phyloP scores from a whole-genome alignment of 2,113 vertebrate species.

The Sturnira hondurensis region DNA sequence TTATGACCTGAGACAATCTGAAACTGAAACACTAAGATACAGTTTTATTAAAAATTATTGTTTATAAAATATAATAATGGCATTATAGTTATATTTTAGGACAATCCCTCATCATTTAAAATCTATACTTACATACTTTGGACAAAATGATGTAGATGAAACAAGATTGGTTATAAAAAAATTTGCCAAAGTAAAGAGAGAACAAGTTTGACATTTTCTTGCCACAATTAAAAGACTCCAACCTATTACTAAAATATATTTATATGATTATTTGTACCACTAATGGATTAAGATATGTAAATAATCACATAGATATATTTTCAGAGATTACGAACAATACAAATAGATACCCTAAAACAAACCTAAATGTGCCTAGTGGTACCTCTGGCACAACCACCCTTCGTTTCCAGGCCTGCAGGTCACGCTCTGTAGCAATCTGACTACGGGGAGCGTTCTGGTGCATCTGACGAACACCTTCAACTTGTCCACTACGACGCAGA shows the following conservation, averaged over 20 bases:
- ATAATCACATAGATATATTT: background rate
- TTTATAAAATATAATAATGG: background rate
- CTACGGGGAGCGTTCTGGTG: conserved; percentile 96
- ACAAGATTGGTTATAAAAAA: background rate
- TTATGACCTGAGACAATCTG: background rate
- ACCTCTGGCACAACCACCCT: conserved; percentile 96
- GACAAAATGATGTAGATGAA: background rate
- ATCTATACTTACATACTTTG: background rate
- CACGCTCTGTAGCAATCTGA: conserved; percentile 95
- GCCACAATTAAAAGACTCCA: background rate
- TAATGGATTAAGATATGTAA: background rate
- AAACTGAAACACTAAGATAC: background rate
- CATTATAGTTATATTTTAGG: background rate
- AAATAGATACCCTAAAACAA: conserved; percentile 60
- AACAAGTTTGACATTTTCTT: background rate
- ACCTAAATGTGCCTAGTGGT: conserved; percentile 86
- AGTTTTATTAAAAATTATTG: background rate
- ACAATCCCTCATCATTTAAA: background rate
- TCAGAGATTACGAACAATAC: background rate
- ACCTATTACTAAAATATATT: conserved; percentile 29
- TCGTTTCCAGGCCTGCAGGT: conserved; percentile 94
- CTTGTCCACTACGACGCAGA: conserved; percentile 93
- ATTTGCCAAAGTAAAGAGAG: background rate
- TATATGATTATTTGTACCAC: background rate
- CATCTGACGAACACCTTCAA: conserved; percentile 97